Percentiles rank a stretch among this genome's conserved stretches.
phyloP scores from a whole-genome alignment of 2,888 invertebrate genomes.

The Saturnia japonica region DNA sequence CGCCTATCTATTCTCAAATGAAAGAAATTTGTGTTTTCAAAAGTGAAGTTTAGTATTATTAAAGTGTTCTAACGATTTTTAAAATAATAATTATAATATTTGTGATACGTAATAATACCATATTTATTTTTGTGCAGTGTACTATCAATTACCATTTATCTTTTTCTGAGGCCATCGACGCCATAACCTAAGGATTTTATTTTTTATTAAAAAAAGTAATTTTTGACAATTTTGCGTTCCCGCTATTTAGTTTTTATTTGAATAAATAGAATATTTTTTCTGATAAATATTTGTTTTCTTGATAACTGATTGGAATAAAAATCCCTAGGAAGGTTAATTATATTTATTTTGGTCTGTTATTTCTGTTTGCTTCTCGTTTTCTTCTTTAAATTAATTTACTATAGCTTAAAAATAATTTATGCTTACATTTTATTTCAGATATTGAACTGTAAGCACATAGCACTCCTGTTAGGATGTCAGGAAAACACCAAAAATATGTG shows the following conservation, averaged over 20 bases:
- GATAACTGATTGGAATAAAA: not conserved
- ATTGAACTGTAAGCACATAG: not conserved
- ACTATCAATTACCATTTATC: constrained; percentile 31
- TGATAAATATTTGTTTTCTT: not conserved
- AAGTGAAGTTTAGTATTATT: constrained; percentile 29
- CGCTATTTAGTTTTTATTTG: constrained; percentile 49
- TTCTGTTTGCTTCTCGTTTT: not conserved
- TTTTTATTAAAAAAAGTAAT: constrained; percentile 54
- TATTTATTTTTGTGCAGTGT: not conserved
- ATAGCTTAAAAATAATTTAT: not conserved
- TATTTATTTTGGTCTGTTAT: not conserved
- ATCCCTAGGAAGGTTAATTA: not conserved
- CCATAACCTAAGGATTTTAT: constrained; percentile 56
- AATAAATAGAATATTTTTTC: constrained; percentile 26
- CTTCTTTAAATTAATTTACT: not conserved
- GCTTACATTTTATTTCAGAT: not conserved
- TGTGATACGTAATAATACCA: constrained; percentile 18
- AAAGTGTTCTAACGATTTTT: constrained; percentile 21
- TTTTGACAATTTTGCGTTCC: constrained; percentile 60
- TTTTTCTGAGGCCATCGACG: constrained; percentile 41
- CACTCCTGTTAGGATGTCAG: not conserved
- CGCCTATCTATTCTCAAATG: constrained; percentile 57
- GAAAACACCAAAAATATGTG: constrained; percentile 29
- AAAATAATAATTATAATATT: constrained; percentile 19
- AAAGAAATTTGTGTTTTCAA: constrained; percentile 33